These are phyloP conservation scores for Channallabes apus DNA, from an alignment of 2,797 vertebrate species.

Conservation along the genomic window DNA sequence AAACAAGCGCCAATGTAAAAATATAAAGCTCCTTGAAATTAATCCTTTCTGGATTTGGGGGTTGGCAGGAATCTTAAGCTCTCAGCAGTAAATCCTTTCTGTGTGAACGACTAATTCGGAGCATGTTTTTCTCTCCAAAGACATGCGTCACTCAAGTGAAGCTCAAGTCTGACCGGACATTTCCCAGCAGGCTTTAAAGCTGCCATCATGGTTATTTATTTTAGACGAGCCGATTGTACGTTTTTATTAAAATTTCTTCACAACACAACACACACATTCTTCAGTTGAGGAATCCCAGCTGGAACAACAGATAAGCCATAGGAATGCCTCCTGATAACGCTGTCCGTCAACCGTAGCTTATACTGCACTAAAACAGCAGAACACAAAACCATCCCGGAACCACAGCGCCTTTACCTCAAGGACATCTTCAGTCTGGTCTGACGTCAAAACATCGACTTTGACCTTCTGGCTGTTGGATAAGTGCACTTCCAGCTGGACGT, in stretches of 20 bases:
- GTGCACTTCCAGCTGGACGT: constrained; percentile 88
- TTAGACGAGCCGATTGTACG: neutral
- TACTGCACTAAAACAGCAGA: neutral
- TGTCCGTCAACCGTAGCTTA: neutral
- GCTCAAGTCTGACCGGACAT: neutral
- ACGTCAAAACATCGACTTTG: constrained; percentile 87
- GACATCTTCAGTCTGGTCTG: constrained; percentile 96
- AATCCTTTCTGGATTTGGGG: neutral
- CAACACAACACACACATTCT: neutral
- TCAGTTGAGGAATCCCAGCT: neutral
- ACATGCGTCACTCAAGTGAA: neutral
- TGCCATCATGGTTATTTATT: neutral
- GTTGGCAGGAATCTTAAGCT: constrained; percentile 18
- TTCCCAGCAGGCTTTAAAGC: neutral
- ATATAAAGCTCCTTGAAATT: constrained; percentile 16
- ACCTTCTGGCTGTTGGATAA: constrained; percentile 94
- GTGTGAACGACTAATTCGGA: constrained; percentile 12
- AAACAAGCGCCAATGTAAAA: constrained; percentile 3
- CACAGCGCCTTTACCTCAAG: constrained; percentile 80
- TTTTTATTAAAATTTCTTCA: neutral
- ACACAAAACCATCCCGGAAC: neutral
- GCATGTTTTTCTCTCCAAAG: neutral
- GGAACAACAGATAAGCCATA: neutral
- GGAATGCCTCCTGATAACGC: neutral
- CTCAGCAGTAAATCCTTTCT: neutral